Evolutionary conservation across 2,888 invertebrate species (phyloP), one percentile per base, ranked within the genome.

Genomic region (Plebejus argus): DNA sequence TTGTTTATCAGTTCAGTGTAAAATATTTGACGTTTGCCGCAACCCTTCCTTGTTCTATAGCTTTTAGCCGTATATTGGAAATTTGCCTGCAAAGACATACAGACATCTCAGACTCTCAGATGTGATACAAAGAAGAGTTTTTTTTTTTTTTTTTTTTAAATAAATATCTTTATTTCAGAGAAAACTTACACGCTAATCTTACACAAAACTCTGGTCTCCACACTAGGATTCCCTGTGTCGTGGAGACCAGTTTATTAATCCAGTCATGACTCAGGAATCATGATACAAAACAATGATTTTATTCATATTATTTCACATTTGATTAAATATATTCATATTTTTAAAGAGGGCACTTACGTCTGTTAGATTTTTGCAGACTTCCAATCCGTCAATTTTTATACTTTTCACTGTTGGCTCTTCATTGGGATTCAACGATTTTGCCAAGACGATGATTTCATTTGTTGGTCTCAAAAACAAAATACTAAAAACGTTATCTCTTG

Each of bases 1-100:
- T 86, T 85, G 0, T 89, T 88, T 45, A 92, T 90, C 15, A 91
- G 80, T 70, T 85, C 88, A 0, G 87, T 88, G 56, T 89, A 86
- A 0, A 81, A 78, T 0, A 90, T 81, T 78, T 88, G 83, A 0
- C 87, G 85, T 79, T 85, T 83, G 1, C 91, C 91, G 79, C 91
- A 91, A 23, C 74, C 49, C 8, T 74, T 74, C 23, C 74, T 74
- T 6, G 74, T 74, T 23, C 74, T 74, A 3, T 53, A 74, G 53
- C 74, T 74, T 18, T 33, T 53, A 49, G 74, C 74, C 3, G 49
- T 74, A 23, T 49, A 49, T 53, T 74, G 74, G 28, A 74, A 74
- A 53, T 74, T 53, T 23, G 15, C 74, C 74, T 74, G 23, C 23
- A 53, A 53, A 74, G 4, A 23, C 3, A 72, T 61, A 61, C n/a